phyloP scores from a whole-genome alignment of 2,888 invertebrate species.

The Anthophora plumipes region DNA sequence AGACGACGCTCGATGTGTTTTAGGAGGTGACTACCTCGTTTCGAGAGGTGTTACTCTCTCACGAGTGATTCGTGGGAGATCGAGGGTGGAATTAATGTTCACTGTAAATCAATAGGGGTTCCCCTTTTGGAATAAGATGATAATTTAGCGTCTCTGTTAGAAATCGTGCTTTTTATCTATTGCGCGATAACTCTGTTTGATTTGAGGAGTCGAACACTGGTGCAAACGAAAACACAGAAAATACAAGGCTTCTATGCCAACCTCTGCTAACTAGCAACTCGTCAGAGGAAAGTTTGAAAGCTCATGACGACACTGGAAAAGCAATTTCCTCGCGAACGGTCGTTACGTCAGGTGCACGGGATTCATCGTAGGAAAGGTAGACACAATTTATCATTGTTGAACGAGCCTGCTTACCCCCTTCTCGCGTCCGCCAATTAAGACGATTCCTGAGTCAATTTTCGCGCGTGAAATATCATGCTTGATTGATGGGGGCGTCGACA shows the following conservation, averaged over 20 bases:
- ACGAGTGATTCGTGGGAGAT: not conserved
- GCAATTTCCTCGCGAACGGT: slow-evolving; percentile 10
- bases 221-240: not conserved
- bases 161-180: no score
- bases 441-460: slow-evolving; percentile 48
- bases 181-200: no score
- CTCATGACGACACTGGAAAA: not conserved
- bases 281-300: not conserved
- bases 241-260: no score
- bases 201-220: no score
- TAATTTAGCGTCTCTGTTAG: no score
- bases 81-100: no score
- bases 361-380: slow-evolving; percentile 6
- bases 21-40: not conserved
- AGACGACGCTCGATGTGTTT: not conserved
- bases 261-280: not conserved
- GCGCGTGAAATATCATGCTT: slow-evolving; percentile 32
- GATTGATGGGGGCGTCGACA: slow-evolving; percentile 26
- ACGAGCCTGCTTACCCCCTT: slow-evolving; percentile 1
- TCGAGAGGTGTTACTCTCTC: not conserved
- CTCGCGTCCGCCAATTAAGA: slow-evolving; percentile 48
- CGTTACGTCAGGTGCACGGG: not conserved
- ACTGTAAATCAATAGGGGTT: no score
- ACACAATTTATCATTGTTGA: slow-evolving; percentile 47
- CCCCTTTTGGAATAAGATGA: no score